A percentile compares a stretch with the other conserved stretches of the same genome.
Conservation (phyloP, 2,797 vertebrate species). For the Florisuga fusca region DNA sequence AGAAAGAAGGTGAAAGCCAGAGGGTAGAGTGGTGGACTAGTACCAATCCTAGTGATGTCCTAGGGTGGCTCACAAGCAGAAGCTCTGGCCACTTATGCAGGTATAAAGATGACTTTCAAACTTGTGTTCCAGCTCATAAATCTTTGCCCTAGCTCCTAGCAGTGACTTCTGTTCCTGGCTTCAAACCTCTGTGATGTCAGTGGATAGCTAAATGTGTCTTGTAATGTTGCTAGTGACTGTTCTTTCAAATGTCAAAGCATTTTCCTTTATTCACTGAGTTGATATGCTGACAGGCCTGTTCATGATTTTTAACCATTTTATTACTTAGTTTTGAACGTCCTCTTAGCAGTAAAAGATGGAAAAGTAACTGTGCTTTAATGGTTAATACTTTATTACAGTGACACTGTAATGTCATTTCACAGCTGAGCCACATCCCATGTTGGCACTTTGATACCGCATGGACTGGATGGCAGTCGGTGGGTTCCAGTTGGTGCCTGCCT, state of each 20-base stretch:
- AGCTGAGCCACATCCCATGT: neutral
- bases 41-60: no score
- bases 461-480: neutral
- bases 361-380: neutral
- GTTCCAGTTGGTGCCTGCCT: neutral
- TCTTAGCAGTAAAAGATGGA: neutral
- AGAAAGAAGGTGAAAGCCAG: neutral
- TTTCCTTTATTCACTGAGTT: slow-evolving; percentile 5
- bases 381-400: neutral
- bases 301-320: slow-evolving; percentile 13
- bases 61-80: accelerated
- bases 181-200: neutral
- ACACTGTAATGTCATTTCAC: neutral
- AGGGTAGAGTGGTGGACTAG: neutral
- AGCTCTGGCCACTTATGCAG: neutral
- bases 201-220: slow-evolving; percentile 9
- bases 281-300: slow-evolving; percentile 3
- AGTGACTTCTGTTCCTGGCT: neutral
- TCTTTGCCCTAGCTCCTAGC: neutral
- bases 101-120: neutral
- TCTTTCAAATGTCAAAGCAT: slow-evolving; percentile 31
- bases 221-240: slow-evolving; percentile 9
- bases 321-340: slow-evolving; percentile 12
- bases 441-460: neutral
- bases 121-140: neutral